Conservation (phyloP, 2,113 vertebrate genomes). For the Actinemys pallida region DNA sequence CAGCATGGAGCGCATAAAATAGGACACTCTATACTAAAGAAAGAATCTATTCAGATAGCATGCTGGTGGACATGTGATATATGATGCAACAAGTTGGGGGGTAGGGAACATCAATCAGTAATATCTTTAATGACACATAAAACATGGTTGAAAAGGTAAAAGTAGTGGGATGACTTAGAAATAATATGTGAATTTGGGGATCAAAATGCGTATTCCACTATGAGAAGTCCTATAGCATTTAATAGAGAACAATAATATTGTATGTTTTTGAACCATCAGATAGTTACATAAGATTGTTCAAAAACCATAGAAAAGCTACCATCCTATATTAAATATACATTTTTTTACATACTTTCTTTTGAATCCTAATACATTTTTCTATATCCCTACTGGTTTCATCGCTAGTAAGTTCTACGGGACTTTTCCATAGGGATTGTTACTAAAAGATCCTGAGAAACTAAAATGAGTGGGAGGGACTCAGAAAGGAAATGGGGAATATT, state of each 20-base stretch:
- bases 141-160: neutral
- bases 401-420: slow-evolving; percentile 16
- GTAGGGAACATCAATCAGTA: neutral
- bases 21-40: neutral
- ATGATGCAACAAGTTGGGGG: neutral
- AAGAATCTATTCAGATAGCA: neutral
- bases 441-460: slow-evolving; percentile 1
- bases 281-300: neutral
- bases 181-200: neutral
- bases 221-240: neutral
- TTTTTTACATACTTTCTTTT: slow-evolving; percentile 35
- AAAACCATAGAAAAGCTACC: neutral
- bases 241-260: neutral
- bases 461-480: slow-evolving; percentile 1
- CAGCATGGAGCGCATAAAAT: neutral
- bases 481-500: slow-evolving; percentile 28
- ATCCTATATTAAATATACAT: neutral
- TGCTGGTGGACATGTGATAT: neutral
- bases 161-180: neutral
- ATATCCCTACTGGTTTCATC: slow-evolving; percentile 20
- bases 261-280: neutral
- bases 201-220: neutral
- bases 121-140: neutral
- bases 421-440: slow-evolving; percentile 57
- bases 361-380: slow-evolving; percentile 34